Percentiles rank a stretch among this genome's conserved stretches.
These are phyloP conservation scores for Melopsittacus undulatus DNA, from an alignment of 2,797 vertebrate genomes.

Conservation along the genomic window DNA sequence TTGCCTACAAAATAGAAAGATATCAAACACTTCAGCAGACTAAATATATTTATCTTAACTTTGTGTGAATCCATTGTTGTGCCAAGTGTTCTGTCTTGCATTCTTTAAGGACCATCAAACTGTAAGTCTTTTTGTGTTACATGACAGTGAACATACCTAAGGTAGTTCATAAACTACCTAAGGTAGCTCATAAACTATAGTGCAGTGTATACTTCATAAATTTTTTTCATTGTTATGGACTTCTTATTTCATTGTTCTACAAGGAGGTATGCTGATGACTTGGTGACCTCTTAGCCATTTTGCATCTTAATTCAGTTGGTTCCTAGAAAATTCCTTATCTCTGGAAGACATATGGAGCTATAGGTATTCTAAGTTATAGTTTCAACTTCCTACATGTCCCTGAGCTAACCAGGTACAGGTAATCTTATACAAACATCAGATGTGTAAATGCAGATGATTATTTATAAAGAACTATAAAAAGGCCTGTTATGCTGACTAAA, in stretches of 20 bases:
- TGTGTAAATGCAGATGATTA: not conserved
- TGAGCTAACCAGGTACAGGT: not conserved
- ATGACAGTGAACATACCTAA: not conserved
- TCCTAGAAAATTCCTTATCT: not conserved
- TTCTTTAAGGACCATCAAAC: not conserved
- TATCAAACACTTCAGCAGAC: not conserved
- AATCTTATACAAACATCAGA: not conserved
- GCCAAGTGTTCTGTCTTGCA: not conserved
- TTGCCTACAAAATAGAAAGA: not conserved
- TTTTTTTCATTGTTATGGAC: not conserved
- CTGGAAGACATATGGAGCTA: not conserved
- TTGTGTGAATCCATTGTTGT: not conserved
- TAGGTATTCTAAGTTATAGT: not conserved
- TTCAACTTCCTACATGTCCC: not conserved
- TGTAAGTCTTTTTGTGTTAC: not conserved
- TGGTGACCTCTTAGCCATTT: not conserved
- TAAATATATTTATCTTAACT: not conserved
- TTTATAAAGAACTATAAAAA: not conserved
- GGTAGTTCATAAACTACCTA: not conserved
- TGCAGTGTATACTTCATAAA: not conserved
- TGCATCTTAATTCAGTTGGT: not conserved
- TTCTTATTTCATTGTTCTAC: not conserved
- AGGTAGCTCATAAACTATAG: not conserved
- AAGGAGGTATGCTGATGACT: accelerated
- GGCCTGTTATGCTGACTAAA: not conserved